Conservation (phyloP, 1,140 invertebrate genomes). For the Scaptomyza pallida region DNA sequence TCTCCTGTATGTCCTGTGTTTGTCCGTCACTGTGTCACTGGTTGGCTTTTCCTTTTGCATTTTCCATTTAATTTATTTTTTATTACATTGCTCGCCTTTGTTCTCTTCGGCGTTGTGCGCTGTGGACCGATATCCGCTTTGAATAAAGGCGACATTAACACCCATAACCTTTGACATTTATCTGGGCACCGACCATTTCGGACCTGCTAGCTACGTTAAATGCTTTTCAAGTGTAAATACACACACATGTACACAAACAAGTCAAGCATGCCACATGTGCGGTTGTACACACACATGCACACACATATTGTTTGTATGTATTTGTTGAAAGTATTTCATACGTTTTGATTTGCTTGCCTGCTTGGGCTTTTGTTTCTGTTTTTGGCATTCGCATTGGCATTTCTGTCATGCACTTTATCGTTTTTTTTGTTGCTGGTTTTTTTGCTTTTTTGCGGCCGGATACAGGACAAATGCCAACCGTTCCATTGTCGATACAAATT, state of each 20-base stretch:
- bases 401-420: slow-evolving; percentile 49
- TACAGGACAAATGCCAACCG: slow-evolving; percentile 35
- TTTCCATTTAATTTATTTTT: slow-evolving; percentile 83
- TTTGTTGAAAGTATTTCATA: slow-evolving; percentile 53
- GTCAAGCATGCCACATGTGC: slow-evolving; percentile 38
- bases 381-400: slow-evolving; percentile 52
- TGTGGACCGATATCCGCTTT: slow-evolving; percentile 70
- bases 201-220: slow-evolving; percentile 45
- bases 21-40: slow-evolving; percentile 26
- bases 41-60: slow-evolving; percentile 55
- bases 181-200: slow-evolving; percentile 35
- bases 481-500: slow-evolving; percentile 20
- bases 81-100: slow-evolving; percentile 68
- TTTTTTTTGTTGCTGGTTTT: slow-evolving; percentile 9
- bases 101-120: slow-evolving; percentile 43
- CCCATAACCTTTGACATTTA: slow-evolving; percentile 80
- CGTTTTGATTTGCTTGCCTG: slow-evolving; percentile 41
- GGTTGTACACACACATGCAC: slow-evolving; percentile 15
- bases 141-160: slow-evolving; percentile 81
- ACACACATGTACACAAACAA: slow-evolving; percentile 23
- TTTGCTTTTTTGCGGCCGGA: slow-evolving; percentile 24
- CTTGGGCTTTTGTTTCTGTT: slow-evolving; percentile 44
- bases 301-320: slow-evolving; percentile 10
- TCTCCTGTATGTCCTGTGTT: neutral
- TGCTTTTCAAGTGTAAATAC: slow-evolving; percentile 56